A percentile compares a stretch with the other conserved stretches of the same genome.
These are phyloP conservation scores for Psittacula cyanocephala DNA, from an alignment of 2,113 vertebrate species.

Conservation along the genomic window DNA sequence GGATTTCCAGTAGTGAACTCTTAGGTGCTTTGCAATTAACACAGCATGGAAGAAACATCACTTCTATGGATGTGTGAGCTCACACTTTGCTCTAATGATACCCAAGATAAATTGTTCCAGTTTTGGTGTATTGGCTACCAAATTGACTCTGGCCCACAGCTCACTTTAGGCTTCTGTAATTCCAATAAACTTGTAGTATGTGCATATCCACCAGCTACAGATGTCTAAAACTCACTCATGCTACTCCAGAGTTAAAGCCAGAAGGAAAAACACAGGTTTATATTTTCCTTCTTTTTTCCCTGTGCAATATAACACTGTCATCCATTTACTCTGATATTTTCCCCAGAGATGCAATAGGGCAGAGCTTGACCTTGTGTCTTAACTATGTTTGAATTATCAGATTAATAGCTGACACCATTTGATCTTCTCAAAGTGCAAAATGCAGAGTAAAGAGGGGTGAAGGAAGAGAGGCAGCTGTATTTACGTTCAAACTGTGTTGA, in stretches of 20 bases:
- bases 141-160: constrained; percentile 19
- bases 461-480: not conserved
- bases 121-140: not conserved
- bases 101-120: constrained; percentile 1
- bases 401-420: not conserved
- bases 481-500: not conserved
- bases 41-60: constrained; percentile 1
- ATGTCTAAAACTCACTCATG: not conserved
- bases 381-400: not conserved
- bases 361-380: not conserved
- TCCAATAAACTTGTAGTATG: not conserved
- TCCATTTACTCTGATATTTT: not conserved
- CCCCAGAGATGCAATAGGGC: not conserved
- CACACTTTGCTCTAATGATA: constrained; percentile 22
- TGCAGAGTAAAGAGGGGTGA: not conserved
- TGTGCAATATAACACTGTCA: not conserved
- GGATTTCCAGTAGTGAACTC: constrained; percentile 45
- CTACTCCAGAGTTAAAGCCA: not conserved
- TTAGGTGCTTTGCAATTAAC: constrained; percentile 45
- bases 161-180: not conserved
- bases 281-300: not conserved
- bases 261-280: not conserved
- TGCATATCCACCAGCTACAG: not conserved
- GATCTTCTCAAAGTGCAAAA: not conserved
- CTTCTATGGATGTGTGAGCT: not conserved